A percentile compares a stretch with the other conserved stretches of the same genome.
phyloP scores from a whole-genome alignment of 1,140 invertebrate genomes.

The Penaeus chinensis region DNA sequence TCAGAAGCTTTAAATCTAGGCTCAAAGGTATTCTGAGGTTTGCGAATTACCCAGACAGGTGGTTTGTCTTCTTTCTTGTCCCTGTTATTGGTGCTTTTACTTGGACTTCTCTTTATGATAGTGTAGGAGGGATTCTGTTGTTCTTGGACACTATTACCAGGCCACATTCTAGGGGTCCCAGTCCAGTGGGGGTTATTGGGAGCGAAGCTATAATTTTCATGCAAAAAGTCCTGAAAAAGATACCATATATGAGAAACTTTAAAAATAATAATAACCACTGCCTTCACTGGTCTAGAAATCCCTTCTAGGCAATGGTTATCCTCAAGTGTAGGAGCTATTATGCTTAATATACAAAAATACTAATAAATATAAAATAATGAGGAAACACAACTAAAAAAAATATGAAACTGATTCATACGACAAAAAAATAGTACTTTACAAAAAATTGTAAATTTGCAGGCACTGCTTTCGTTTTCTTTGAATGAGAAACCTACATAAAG shows the following conservation, averaged over 20 bases:
- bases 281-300: too few species aligned
- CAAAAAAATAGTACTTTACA: too few species aligned
- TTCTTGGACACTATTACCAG: background rate
- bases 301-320: too few species aligned
- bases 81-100: background rate
- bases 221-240: conserved; percentile 31
- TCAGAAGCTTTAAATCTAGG: conserved; percentile 32
- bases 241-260: conserved; percentile 5
- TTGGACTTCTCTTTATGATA: conserved; percentile 6
- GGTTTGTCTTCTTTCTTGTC: conserved; percentile 22
- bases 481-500: too few species aligned
- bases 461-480: too few species aligned
- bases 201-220: conserved; percentile 31
- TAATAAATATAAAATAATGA: too few species aligned
- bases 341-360: too few species aligned
- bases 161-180: background rate
- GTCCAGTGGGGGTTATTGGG: conserved; percentile 20
- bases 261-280: background rate
- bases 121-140: background rate
- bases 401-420: too few species aligned
- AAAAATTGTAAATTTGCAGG: too few species aligned
- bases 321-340: too few species aligned
- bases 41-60: conserved; percentile 43
- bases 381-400: too few species aligned
- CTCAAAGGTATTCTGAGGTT: conserved; percentile 39